Evolutionary conservation across 2,888 invertebrate genomes (phyloP).

Genomic region (Macaria liturata): DNA sequence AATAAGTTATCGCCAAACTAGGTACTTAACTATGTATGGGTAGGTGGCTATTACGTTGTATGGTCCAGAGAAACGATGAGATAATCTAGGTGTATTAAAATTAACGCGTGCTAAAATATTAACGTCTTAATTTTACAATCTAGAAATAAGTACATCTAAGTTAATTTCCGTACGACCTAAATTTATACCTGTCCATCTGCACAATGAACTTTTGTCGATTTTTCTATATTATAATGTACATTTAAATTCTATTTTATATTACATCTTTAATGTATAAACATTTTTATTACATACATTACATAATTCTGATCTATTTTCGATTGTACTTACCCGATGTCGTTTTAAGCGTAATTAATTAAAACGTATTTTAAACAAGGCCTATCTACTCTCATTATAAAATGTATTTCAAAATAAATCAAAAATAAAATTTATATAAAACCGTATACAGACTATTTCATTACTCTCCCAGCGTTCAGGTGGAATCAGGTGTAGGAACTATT

Average conservation of each 20-base stretch:
- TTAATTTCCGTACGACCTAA: constrained; percentile 28
- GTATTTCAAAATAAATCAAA: constrained; percentile 71
- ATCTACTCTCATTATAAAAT: constrained; percentile 64
- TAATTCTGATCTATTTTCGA: constrained; percentile 58
- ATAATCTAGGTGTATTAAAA: constrained; percentile 47
- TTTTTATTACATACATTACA: constrained; percentile 70
- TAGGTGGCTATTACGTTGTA: constrained; percentile 54
- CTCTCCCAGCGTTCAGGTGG: constrained; percentile 32
- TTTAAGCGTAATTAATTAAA: constrained; percentile 66
- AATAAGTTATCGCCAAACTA: constrained; percentile 58
- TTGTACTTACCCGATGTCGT: constrained; percentile 58
- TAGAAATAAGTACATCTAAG: constrained; percentile 47
- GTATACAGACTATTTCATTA: constrained; percentile 39
- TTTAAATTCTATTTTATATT: constrained; percentile 69
- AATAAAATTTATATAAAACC: constrained; percentile 66
- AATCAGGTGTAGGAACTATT: constrained; percentile 9
- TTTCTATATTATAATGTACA: constrained; percentile 63
- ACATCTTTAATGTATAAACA: constrained; percentile 65
- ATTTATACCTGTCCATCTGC: constrained; percentile 52
- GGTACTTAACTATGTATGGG: constrained; percentile 53
- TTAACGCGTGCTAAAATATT: constrained; percentile 53
- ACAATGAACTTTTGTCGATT: constrained; percentile 53
- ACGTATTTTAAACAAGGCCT: constrained; percentile 63
- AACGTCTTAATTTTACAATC: constrained; percentile 64
- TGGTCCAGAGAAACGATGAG: constrained; percentile 49